Conservation (phyloP, 2,888 invertebrate species). For the Carterocephalus palaemon region DNA sequence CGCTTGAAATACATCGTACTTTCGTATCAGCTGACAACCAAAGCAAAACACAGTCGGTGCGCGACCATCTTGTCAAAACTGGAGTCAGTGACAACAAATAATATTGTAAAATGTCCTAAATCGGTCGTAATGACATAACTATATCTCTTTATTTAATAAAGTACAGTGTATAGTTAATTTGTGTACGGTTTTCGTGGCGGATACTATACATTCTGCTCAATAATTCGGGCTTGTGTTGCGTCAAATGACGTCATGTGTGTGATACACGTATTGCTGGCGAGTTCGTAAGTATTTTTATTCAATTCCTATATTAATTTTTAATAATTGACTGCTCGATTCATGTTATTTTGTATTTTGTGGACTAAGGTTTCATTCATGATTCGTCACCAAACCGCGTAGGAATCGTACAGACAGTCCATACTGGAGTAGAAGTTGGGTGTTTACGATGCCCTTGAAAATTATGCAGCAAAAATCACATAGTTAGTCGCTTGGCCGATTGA, state of each 20-base stretch:
- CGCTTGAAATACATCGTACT: constrained; percentile 59
- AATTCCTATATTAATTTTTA: constrained; percentile 68
- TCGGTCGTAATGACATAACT: constrained; percentile 70
- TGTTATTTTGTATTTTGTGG: constrained; percentile 46
- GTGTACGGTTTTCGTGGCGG: constrained; percentile 61
- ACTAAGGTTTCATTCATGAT: constrained; percentile 69
- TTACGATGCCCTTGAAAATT: constrained; percentile 76
- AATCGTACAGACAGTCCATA: constrained; percentile 42
- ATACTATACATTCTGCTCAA: constrained; percentile 71
- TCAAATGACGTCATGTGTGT: constrained; percentile 80
- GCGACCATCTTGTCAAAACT: constrained; percentile 81
- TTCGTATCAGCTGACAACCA: constrained; percentile 80
- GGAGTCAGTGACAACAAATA: constrained; percentile 76
- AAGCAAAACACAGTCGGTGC: constrained; percentile 81
- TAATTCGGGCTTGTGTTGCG: constrained; percentile 76
- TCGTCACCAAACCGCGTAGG: constrained; percentile 42
- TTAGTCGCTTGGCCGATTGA: constrained; percentile 53
- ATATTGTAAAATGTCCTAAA: constrained; percentile 77
- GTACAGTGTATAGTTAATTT: constrained; percentile 64
- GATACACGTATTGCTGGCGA: constrained; percentile 78
- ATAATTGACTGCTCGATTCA: constrained; percentile 45
- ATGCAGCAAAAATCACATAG: constrained; percentile 73
- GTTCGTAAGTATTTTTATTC: constrained; percentile 76
- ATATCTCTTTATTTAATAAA: constrained; percentile 63
- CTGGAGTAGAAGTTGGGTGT: constrained; percentile 38